Base-by-base conservation (phyloP, 2,888 invertebrate genomes). In the Drosophila longiperda region DNA sequence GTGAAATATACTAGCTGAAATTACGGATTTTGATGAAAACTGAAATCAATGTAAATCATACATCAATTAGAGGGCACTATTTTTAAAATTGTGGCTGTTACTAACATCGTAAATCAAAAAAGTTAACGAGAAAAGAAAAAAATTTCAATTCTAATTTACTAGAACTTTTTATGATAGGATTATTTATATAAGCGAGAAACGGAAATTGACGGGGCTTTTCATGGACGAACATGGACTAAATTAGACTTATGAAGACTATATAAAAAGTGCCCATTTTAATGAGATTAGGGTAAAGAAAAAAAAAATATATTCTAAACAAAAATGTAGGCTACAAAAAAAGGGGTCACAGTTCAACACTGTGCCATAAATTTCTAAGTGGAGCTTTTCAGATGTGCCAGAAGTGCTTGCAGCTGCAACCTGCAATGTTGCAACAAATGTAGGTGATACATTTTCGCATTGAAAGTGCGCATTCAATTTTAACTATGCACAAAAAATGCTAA, bases 401-500 rank as follows among this genome's bases (percentile, higher is more conserved):
- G 11, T 17, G 17, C 17, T 15, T 17, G 9, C 26, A 49, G 26
- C 49, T 17, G 49, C 49, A 26, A 36, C 38, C 26, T 55, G 55
- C n/a, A 17, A 55, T n/a, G n/a, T 49, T 49, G 26, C 15, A 55
- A n/a, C 26, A n/a, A 20, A 26, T 36, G 54, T 33, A 52, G 52
- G 52, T 32, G 52, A 52, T 32, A 15, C 52, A 9, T 17, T 26
- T 50, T 29, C 15, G 34, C 53, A 53, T 53, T 53, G 20, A 53
- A 34, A 53, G 34, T 33, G 52, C 52, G 33, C 52, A 52, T 52
- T 52, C 52, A 33, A n/a, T 33, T 33, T 52, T 15, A 52, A 20
- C 33, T 52, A 33, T 33, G 11, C 20, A 20, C 52, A 20, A 52
- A 12, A 32, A 52, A 52, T 52, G 32, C 8, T 9, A 15, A 29